phyloP scores from a whole-genome alignment of 2,113 vertebrate genomes.

The Chionis minor region DNA sequence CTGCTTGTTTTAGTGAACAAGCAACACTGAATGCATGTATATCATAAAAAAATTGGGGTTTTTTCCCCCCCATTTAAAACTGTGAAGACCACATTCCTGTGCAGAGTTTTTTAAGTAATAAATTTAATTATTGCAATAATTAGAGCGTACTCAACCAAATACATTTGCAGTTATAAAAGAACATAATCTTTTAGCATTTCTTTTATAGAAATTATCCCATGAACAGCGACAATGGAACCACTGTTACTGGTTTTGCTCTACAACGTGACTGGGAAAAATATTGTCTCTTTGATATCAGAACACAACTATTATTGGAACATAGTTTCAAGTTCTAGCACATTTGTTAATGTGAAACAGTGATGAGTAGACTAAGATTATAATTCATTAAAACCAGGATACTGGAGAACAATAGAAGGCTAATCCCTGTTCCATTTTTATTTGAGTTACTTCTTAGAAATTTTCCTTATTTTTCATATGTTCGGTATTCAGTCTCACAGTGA shows the following conservation, averaged over 20 bases:
- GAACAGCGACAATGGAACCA: background rate
- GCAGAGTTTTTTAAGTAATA: background rate
- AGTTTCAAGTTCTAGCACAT: background rate
- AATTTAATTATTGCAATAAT: background rate
- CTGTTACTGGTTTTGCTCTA: background rate
- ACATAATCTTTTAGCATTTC: background rate
- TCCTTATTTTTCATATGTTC: background rate
- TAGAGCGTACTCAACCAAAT: background rate
- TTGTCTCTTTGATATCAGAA: background rate
- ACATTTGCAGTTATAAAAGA: background rate
- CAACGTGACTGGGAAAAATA: background rate
- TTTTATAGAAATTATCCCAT: background rate
- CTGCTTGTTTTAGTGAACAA: background rate
- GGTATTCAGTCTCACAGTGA: background rate
- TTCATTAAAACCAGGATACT: background rate
- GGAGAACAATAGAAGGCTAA: background rate
- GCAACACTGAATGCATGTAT: background rate
- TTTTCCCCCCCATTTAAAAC: background rate
- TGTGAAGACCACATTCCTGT: background rate
- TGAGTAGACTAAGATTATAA: background rate
- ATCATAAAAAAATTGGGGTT: background rate
- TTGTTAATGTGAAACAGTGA: background rate
- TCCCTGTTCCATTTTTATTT: background rate
- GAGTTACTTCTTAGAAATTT: background rate
- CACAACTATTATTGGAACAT: rapidly evolving